These are phyloP conservation scores for Porites divaricata DNA, from an alignment of 92 coral and sea anemone genomes.

Conservation along the genomic window DNA sequence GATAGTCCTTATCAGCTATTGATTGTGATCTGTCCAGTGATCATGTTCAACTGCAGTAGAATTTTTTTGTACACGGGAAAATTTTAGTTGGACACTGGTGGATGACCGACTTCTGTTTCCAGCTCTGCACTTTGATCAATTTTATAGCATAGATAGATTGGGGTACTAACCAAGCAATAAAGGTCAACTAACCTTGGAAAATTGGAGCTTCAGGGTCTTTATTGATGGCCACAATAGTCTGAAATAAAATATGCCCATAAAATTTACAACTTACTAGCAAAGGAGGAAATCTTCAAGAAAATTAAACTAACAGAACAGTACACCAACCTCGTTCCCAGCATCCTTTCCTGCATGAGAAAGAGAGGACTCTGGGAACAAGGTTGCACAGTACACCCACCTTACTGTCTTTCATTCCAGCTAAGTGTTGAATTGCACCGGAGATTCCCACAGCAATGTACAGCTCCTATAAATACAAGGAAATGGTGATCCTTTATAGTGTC, in stretches of 20 bases:
- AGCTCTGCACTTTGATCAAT: neutral
- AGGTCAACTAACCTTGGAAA: constrained; percentile 82
- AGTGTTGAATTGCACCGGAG: constrained; percentile 98
- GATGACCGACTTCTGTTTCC: no score
- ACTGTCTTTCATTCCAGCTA: constrained; percentile 99
- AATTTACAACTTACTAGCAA: neutral
- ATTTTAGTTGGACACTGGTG: no score
- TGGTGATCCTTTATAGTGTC: no score
- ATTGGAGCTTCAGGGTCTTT: constrained; percentile 99
- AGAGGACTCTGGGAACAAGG: neutral
- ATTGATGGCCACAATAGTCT: constrained; percentile 95
- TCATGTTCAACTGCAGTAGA: no score
- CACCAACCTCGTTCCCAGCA: no score
- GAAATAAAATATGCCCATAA: neutral
- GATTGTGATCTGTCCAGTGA: no score
- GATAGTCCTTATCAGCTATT: no score
- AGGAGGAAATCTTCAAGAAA: neutral
- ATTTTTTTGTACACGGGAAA: no score
- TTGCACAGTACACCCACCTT: constrained; percentile 62
- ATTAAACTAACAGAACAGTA: neutral
- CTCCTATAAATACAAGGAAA: constrained; percentile 64
- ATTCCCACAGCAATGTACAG: constrained; percentile 99
- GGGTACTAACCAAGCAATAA: no score
- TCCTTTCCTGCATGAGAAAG: neutral
- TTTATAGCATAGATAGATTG: neutral